A percentile compares a stretch with the other conserved stretches of the same genome.
Conservation (phyloP, 2,797 vertebrate genomes). For the Enteromius mattozi region DNA sequence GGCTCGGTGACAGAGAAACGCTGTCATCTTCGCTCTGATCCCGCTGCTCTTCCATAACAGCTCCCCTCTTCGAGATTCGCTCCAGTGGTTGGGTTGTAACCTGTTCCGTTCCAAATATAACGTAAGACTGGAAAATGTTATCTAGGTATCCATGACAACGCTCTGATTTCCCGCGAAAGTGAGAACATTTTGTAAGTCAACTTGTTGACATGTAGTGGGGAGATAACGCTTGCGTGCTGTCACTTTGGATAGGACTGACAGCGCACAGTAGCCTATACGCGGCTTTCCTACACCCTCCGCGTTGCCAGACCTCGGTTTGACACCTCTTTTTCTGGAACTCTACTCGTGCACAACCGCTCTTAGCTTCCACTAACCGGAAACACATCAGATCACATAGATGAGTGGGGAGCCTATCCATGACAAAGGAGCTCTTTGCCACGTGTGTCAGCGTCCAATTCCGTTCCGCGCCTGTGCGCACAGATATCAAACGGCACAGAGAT, state of each 20-base stretch:
- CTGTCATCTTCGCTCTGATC: slow-evolving; percentile 77
- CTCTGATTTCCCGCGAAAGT: slow-evolving; percentile 26
- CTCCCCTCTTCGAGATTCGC: slow-evolving; percentile 52
- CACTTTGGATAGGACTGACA: slow-evolving; percentile 64
- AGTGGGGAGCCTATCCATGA: slow-evolving; percentile 65
- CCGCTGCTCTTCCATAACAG: slow-evolving; percentile 77
- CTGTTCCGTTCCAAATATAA: neutral
- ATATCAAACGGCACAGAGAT: neutral
- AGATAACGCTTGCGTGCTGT: slow-evolving; percentile 5
- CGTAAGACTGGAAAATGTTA: slow-evolving; percentile 26
- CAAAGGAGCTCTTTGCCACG: slow-evolving; percentile 61
- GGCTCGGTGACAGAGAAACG: slow-evolving; percentile 61
- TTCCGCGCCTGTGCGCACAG: neutral
- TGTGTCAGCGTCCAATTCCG: slow-evolving; percentile 14
- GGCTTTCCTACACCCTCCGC: slow-evolving; percentile 37
- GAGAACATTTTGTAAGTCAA: slow-evolving; percentile 46
- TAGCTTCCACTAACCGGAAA: slow-evolving; percentile 76
- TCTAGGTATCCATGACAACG: slow-evolving; percentile 41
- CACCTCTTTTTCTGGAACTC: slow-evolving; percentile 77
- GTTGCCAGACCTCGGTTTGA: slow-evolving; percentile 69
- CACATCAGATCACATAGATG: slow-evolving; percentile 80
- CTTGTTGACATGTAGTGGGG: slow-evolving; percentile 43
- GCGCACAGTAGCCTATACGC: slow-evolving; percentile 44
- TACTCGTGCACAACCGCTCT: slow-evolving; percentile 55
- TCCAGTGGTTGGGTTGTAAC: slow-evolving; percentile 37